Evolutionary conservation across 1,140 invertebrate species (phyloP).

Genomic region (Littorina saxatilis): DNA sequence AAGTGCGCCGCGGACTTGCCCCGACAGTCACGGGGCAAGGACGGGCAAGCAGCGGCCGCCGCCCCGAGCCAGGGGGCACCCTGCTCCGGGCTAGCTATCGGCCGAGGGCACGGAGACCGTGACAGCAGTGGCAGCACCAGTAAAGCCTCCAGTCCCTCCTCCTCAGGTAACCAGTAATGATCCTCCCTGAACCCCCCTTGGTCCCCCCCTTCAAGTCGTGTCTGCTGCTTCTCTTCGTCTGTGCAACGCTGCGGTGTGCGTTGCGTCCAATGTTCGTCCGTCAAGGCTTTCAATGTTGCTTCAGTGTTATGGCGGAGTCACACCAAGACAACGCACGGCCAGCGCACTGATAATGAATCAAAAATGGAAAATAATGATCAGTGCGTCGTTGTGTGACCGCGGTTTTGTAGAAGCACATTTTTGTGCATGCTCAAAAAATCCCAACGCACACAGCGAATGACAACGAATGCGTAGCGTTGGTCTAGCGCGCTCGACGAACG

Average conservation of each 20-base stretch:
- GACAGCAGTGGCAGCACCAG: slow-evolving; percentile 22
- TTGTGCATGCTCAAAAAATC: too few relatives aligned
- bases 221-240: neutral
- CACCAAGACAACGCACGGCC: too few relatives aligned
- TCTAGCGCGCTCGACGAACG: too few relatives aligned
- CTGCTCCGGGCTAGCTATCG: slow-evolving; percentile 46
- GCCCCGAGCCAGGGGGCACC: slow-evolving; percentile 54
- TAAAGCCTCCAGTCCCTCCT: slow-evolving; percentile 68
- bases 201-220: neutral
- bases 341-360: too few relatives aligned
- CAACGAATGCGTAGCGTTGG: too few relatives aligned
- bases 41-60: slow-evolving; percentile 49
- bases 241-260: neutral
- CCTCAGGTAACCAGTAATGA: slow-evolving; percentile 59
- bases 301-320: too few relatives aligned
- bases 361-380: too few relatives aligned
- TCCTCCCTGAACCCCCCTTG: neutral
- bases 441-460: too few relatives aligned
- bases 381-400: too few relatives aligned
- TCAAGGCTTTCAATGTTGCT: too few relatives aligned
- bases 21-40: slow-evolving; percentile 50
- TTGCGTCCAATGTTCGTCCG: too few relatives aligned
- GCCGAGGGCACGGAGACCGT: neutral
- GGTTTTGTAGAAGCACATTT: too few relatives aligned
- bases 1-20: slow-evolving; percentile 74